Conservation (phyloP, 2,797 vertebrate species). For the Valencia hispanica region DNA sequence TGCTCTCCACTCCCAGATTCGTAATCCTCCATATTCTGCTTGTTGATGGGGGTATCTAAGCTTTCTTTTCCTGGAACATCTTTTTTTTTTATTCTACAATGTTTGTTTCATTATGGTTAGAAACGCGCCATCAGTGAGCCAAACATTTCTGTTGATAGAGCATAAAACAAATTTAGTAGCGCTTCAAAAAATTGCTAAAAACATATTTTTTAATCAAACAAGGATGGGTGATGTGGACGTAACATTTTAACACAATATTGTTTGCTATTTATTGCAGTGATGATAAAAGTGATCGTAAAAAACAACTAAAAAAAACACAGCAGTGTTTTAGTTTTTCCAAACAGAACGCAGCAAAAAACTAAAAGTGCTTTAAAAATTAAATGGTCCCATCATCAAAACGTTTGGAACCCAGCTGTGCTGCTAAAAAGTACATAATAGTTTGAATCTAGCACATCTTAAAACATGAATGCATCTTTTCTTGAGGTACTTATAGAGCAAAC, state of each 20-base stretch:
- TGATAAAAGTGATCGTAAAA: not conserved
- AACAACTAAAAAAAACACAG: not conserved
- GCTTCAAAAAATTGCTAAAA: too few relatives aligned
- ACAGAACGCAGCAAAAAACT: not conserved
- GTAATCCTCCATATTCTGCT: constrained; percentile 60
- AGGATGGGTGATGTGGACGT: too few relatives aligned
- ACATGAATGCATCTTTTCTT: not conserved
- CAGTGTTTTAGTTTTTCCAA: not conserved
- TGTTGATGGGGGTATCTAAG: constrained; percentile 50
- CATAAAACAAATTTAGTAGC: constrained; percentile 14
- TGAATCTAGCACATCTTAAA: not conserved
- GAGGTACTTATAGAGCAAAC: too few relatives aligned
- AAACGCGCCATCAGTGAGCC: constrained; percentile 34
- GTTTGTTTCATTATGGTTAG: constrained; percentile 14
- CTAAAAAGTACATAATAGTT: not conserved
- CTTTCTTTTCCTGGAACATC: constrained; percentile 6
- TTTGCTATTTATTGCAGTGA: not conserved
- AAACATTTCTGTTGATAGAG: constrained; percentile 19
- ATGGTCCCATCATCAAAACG: not conserved
- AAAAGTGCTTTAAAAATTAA: not conserved
- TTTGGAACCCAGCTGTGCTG: not conserved
- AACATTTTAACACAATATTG: too few relatives aligned
- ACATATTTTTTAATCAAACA: too few relatives aligned
- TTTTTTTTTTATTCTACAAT: constrained; percentile 17
- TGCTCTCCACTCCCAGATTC: constrained; percentile 35